Evolutionary conservation across 1,140 invertebrate genomes (phyloP).

Genomic region (Hylaeus volcanicus): DNA sequence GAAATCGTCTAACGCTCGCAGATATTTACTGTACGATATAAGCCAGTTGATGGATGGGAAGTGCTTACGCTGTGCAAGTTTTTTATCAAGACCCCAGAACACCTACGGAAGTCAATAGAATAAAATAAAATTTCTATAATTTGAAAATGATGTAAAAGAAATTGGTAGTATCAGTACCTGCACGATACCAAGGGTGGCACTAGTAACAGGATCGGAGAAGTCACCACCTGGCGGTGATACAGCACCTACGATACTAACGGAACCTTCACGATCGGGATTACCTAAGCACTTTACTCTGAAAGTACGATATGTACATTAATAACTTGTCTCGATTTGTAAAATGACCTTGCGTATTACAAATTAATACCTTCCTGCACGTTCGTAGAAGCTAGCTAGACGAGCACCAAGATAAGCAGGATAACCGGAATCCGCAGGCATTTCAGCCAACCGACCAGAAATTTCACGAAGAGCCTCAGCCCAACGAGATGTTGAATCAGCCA

Average conservation of each 20-base stretch:
- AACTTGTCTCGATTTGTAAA: background rate
- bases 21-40: constrained; percentile 99
- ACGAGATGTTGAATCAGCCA: constrained; percentile 99
- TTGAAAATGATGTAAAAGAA: background rate
- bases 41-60: constrained; percentile 99
- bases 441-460: constrained; percentile 99
- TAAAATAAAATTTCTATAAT: background rate
- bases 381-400: constrained; percentile 99
- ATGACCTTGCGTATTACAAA: background rate
- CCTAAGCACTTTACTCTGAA: constrained; percentile 97
- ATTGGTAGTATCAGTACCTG: constrained; percentile 81
- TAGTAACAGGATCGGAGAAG: constrained; percentile 99
- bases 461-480: constrained; percentile 99
- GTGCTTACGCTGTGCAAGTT: constrained; percentile 99
- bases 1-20: constrained; percentile 98
- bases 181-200: constrained; percentile 99
- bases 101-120: constrained; percentile 81
- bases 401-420: constrained; percentile 99
- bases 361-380: constrained; percentile 91
- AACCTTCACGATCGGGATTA: constrained; percentile 98
- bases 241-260: constrained; percentile 99
- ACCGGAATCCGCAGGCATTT: constrained; percentile 99
- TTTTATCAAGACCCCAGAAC: constrained; percentile 99
- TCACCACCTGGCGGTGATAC: constrained; percentile 99
- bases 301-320: constrained; percentile 8